Evolutionary conservation across 2,888 invertebrate species (phyloP), one percentile per base, ranked within the genome.

Genomic region (Calliopum simillimum): DNA sequence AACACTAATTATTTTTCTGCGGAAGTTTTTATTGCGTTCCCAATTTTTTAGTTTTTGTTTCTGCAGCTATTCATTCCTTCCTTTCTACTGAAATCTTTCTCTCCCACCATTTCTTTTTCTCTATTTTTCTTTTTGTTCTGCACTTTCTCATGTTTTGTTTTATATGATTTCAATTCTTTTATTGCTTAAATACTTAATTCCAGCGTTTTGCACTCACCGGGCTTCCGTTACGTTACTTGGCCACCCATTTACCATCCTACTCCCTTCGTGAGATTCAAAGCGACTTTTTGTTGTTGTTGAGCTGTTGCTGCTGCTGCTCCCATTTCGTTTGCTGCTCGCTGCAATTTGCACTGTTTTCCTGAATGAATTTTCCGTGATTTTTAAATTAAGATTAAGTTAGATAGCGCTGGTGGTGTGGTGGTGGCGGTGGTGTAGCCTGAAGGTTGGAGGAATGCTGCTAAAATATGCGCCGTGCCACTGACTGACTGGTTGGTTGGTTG

Each of bases 361-460:
- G 62, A 56, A 70, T 63, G 70, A 55, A 53, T 63, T 71, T 71
- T 71, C 67, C 63, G 63, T 71, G 70, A 71, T 71, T 71, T 71
- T 67, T 67, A 63, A 71, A 67, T 71, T 56, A 71, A 68, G 55
- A 71, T 67, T 67, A 62, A 47, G 53, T 64, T n/a, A 11, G 23
- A 25, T 16, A 23, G 33, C 53, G 41, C 2, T 41, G 5, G 72
- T 21, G 33, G 33, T 33, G 33, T n/a, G n/a, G n/a, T n/a, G 41
- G 8, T 41, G 5, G 72, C 21, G 33, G 33, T 33, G 33, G 33
- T 33, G 33, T 33, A 8, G 33, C 33, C 8, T 33, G 33, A 33
- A 8, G 33, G 33, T 33, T 49, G 46, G 21, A 44, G 16, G 19
- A 67, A 58, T 25, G 59, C 25, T 56, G 2, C 44, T 46, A 21